phyloP scores from a whole-genome alignment of 2,113 vertebrate species.

The Clarias batrachus region DNA sequence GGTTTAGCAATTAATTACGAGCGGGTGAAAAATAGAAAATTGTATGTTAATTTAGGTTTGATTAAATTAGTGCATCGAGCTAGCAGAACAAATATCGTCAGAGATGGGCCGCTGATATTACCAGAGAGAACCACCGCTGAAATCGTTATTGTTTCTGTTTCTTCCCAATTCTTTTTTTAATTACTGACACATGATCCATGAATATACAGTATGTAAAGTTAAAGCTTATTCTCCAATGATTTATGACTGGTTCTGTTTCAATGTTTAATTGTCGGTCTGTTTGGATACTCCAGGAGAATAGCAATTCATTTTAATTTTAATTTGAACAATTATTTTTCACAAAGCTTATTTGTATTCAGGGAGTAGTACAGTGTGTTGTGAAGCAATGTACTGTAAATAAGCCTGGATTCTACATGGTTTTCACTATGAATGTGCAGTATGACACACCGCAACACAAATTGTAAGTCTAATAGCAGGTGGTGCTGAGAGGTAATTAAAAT shows the following conservation, averaged over 20 bases:
- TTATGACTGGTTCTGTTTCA: not conserved
- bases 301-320: not conserved
- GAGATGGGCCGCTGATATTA: not conserved
- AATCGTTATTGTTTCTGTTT: not conserved
- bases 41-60: not conserved
- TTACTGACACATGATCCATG: not conserved
- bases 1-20: slow-evolving; percentile 1
- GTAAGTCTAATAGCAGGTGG: not conserved
- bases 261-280: not conserved
- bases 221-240: too few species aligned
- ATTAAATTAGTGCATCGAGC: not conserved
- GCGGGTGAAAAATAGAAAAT: too few species aligned
- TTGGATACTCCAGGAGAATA: not conserved
- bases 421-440: not conserved
- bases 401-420: not conserved
- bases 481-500: not conserved
- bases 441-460: not conserved
- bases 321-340: not conserved
- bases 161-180: not conserved
- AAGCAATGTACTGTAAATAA: not conserved
- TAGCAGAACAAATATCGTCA: slow-evolving; percentile 9
- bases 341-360: not conserved
- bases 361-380: not conserved
- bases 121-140: not conserved
- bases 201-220: not conserved